phyloP scores from a whole-genome alignment of 2,113 vertebrate genomes.

The Bostrychus sinensis region DNA sequence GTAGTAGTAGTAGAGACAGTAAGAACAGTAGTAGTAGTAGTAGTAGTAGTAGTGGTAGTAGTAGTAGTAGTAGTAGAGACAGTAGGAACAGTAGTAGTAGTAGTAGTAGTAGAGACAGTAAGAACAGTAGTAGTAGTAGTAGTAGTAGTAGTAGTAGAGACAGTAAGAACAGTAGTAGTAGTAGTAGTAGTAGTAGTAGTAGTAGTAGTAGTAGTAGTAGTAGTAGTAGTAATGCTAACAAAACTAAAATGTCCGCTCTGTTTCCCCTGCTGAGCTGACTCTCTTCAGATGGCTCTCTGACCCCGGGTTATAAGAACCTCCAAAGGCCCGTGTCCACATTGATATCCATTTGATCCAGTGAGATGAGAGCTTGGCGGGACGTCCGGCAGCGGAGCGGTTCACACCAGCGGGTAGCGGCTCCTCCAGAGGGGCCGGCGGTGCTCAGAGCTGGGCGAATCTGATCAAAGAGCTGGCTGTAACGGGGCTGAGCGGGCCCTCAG shows the following conservation, averaged over 20 bases:
- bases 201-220: no score
- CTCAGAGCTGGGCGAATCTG: conserved; percentile 37
- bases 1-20: no score
- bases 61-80: no score
- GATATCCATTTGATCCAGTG: conserved; percentile 26
- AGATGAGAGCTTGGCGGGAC: conserved; percentile 23
- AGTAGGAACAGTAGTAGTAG: no score
- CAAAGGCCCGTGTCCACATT: conserved; percentile 14
- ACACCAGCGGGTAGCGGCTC: conserved; percentile 66
- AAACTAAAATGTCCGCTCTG: neutral
- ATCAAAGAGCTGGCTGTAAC: conserved; percentile 60
- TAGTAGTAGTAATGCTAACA: no score
- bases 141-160: no score
- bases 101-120: no score
- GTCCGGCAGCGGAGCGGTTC: conserved; percentile 50
- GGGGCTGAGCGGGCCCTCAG: conserved; percentile 11
- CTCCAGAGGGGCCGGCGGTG: conserved; percentile 29
- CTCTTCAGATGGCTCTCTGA: neutral
- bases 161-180: no score
- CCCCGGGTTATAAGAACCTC: neutral
- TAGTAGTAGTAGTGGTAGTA: no score
- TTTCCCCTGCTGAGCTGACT: neutral
- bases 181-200: no score
- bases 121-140: no score
- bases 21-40: no score